phyloP scores from a whole-genome alignment of 2,113 vertebrate species.

The Pheucticus melanocephalus region DNA sequence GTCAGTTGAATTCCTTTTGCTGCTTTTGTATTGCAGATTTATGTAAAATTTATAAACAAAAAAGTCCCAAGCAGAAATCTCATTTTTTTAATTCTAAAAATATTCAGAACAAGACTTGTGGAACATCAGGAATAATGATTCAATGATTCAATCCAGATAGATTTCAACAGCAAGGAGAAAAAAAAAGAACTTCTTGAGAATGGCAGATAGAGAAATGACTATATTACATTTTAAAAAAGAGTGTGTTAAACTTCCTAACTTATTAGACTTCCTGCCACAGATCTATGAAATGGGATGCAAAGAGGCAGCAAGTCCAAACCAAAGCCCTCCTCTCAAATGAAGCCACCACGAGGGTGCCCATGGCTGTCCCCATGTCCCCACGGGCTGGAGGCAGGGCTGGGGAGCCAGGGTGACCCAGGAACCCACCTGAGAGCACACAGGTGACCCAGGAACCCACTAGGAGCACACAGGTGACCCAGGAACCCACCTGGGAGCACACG shows the following conservation, averaged over 20 bases:
- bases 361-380: background rate
- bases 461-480: background rate
- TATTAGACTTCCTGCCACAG: background rate
- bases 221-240: background rate
- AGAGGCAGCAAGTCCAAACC: background rate
- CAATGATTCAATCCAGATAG: background rate
- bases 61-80: background rate
- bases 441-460: background rate
- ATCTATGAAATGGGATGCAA: background rate
- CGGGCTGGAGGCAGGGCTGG: background rate
- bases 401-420: background rate
- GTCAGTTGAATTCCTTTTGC: background rate
- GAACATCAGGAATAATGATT: slow-evolving; percentile 21
- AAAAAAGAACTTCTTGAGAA: background rate
- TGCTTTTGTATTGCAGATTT: slow-evolving; percentile 10
- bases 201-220: background rate
- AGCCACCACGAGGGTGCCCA: accelerated
- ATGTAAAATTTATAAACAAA: slow-evolving; percentile 30
- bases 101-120: background rate
- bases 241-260: background rate
- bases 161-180: background rate
- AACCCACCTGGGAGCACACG: too few relatives aligned
- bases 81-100: background rate
- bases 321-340: background rate
- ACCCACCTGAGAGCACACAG: background rate